Percentiles rank a stretch among this genome's conserved stretches.
Evolutionary conservation across 1,140 invertebrate species (phyloP).

Genomic region (Pogonomyrmex californicus): DNA sequence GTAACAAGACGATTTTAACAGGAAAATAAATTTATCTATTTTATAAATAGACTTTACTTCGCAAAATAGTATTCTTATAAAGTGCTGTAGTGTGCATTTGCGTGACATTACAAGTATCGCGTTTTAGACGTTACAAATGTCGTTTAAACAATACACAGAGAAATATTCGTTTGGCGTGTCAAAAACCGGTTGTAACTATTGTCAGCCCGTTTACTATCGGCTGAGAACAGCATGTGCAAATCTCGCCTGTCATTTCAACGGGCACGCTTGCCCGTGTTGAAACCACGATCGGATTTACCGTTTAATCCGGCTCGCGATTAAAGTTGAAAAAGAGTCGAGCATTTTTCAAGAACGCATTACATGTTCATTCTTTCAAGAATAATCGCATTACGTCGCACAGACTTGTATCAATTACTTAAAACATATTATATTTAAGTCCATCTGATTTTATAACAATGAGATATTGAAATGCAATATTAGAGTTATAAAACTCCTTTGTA

Average conservation of each 20-base stretch:
- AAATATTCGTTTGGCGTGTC: constrained; percentile 55
- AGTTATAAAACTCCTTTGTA: not conserved
- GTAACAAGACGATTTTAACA: not conserved
- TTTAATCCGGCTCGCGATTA: constrained; percentile 43
- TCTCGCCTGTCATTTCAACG: constrained; percentile 56
- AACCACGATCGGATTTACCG: constrained; percentile 51
- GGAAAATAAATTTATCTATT: not conserved
- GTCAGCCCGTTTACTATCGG: constrained; percentile 46
- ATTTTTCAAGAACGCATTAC: constrained; percentile 35
- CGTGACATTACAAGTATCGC: not conserved
- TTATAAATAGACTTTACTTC: not conserved
- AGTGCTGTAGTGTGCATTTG: not conserved
- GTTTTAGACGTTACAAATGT: constrained; percentile 8
- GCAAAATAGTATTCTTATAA: not conserved
- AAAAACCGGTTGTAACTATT: constrained; percentile 50
- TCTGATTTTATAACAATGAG: not conserved
- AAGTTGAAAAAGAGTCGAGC: constrained; percentile 42
- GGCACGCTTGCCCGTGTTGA: constrained; percentile 29
- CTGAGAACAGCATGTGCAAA: constrained; percentile 51
- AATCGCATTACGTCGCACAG: constrained; percentile 6
- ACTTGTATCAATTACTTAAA: not conserved
- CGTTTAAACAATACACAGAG: constrained; percentile 38
- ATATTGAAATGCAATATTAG: not conserved
- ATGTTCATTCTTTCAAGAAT: constrained; percentile 9
- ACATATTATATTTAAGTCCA: not conserved